A percentile compares a stretch with the other conserved stretches of the same genome.
Conservation (phyloP, 2,113 vertebrate species). For the Picathartes gymnocephalus region DNA sequence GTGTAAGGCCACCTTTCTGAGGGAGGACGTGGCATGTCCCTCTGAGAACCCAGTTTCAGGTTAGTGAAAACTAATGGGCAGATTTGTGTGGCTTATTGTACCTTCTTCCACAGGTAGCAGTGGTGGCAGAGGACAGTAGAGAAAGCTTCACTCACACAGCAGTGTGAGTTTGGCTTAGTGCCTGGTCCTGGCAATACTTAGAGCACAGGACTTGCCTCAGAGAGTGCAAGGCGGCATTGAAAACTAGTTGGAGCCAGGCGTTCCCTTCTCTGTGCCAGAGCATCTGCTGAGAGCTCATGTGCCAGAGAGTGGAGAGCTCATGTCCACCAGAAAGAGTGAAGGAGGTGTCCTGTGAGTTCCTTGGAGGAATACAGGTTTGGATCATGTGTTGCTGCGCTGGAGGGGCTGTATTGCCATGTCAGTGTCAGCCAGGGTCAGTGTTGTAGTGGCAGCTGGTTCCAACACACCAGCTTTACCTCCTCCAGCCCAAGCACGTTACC, state of each 20-base stretch:
- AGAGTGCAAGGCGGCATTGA: background rate
- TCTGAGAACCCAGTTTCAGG: background rate
- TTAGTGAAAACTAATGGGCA: background rate
- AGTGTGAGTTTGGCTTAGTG: background rate
- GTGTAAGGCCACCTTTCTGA: background rate
- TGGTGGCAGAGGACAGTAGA: background rate
- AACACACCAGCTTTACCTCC: background rate
- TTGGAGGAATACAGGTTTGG: background rate
- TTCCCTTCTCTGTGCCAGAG: background rate
- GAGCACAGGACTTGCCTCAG: fast-evolving
- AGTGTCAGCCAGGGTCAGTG: background rate
- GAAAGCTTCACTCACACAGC: background rate
- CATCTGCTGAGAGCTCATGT: background rate
- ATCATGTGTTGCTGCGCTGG: background rate
- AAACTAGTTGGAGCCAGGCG: background rate
- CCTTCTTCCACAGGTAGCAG: background rate
- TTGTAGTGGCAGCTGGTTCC: background rate
- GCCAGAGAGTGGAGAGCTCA: background rate
- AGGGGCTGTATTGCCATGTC: background rate
- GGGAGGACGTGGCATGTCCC: background rate
- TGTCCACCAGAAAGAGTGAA: background rate
- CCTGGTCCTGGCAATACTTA: background rate
- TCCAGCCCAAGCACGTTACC: background rate
- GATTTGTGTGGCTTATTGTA: background rate
- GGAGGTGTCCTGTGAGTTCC: background rate